Evolutionary conservation across 2,888 invertebrate genomes (phyloP).

Genomic region (Dromius quadrimaculatus): DNA sequence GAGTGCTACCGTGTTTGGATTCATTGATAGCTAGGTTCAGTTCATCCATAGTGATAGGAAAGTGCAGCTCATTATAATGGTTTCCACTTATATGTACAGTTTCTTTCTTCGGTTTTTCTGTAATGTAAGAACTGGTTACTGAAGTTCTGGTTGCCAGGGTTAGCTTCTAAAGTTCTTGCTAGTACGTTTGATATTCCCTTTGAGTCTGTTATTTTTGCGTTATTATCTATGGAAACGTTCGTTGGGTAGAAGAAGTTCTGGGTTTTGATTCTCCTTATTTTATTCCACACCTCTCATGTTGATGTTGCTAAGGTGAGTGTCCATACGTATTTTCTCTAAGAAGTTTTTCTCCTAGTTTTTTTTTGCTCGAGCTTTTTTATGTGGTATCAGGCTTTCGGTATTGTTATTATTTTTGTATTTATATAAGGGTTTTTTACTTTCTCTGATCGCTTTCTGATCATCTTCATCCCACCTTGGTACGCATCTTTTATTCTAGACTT

Average conservation of each 20-base stretch:
- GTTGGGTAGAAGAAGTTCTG: neutral
- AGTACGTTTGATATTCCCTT: neutral
- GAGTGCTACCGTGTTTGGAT: neutral
- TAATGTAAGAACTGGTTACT: neutral
- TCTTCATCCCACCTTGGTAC: too few species aligned
- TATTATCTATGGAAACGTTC: neutral
- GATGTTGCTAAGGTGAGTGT: neutral
- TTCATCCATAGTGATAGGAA: too few species aligned
- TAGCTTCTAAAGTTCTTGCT: constrained; percentile 1
- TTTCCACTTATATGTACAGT: neutral
- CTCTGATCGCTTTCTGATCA: too few species aligned
- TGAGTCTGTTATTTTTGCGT: neutral
- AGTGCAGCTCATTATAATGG: neutral
- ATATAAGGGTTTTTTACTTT: constrained; percentile 3
- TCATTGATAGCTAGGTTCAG: neutral
- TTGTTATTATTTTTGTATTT: neutral
- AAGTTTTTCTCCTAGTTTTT: neutral
- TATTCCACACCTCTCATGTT: neutral
- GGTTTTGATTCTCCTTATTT: constrained; percentile 10
- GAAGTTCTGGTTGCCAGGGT: neutral
- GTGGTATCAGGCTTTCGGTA: neutral
- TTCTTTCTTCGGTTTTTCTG: neutral
- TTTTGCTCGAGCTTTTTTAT: neutral
- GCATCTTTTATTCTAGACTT: too few species aligned
- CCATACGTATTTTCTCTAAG: constrained; percentile 8